phyloP scores from a whole-genome alignment of 2,888 invertebrate species.

The Idaea straminata region DNA sequence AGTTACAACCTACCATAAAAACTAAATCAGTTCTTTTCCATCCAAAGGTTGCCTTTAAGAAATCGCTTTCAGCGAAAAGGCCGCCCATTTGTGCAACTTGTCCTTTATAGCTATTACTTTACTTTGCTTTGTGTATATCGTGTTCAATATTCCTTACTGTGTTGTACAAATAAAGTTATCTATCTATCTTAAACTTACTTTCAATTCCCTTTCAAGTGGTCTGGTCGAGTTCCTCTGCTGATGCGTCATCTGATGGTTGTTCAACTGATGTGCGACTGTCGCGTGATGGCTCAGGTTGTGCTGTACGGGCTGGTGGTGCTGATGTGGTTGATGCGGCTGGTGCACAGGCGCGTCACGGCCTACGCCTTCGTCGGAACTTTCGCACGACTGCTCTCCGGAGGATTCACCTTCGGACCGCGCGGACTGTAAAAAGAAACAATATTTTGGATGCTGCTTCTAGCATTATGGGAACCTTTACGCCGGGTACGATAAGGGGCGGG shows the following conservation, averaged over 20 bases:
- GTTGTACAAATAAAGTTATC: too few species aligned
- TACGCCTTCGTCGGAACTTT: conserved; percentile 74
- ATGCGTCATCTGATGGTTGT: conserved; percentile 49
- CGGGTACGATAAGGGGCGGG: too few species aligned
- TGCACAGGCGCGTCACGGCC: conserved; percentile 63
- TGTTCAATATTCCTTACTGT: too few species aligned
- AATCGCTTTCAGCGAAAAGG: too few species aligned
- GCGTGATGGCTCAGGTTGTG: conserved; percentile 54
- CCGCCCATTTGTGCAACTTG: too few species aligned
- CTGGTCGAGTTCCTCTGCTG: conserved; percentile 65
- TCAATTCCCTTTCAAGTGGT: conserved; percentile 64
- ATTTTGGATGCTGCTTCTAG: too few species aligned
- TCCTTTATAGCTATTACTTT: too few species aligned
- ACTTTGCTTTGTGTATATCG: too few species aligned
- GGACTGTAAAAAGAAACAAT: conserved; percentile 49
- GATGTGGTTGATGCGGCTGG: conserved; percentile 39
- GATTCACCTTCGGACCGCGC: conserved; percentile 73
- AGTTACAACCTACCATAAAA: too few species aligned
- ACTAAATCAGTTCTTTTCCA: too few species aligned
- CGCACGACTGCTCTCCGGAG: conserved; percentile 72
- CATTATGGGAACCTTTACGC: too few species aligned
- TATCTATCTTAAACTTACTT: conserved; percentile 41
- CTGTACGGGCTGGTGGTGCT: conserved; percentile 38
- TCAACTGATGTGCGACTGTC: conserved; percentile 43
- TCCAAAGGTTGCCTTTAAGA: too few species aligned